Evolutionary conservation across 2,797 vertebrate species (phyloP).

Genomic region (Margarornis squamiger): DNA sequence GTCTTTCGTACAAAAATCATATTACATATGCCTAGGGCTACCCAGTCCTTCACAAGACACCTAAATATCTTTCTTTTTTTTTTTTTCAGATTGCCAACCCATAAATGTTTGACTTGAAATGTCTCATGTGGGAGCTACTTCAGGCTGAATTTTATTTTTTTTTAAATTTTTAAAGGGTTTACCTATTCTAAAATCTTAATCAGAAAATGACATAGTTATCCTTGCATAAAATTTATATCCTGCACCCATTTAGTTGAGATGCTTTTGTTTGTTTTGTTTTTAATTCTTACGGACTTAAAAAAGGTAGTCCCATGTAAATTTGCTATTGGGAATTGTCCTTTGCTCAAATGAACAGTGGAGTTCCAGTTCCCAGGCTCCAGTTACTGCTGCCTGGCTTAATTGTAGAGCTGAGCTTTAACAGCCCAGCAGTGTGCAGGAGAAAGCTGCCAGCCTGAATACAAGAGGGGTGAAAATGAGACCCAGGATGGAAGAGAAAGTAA

Average conservation of each 20-base stretch:
- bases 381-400: neutral
- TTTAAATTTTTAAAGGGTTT: neutral
- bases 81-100: neutral
- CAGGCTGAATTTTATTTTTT: neutral
- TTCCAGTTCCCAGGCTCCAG: neutral
- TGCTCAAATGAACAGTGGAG: neutral
- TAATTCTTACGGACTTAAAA: neutral
- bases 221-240: neutral
- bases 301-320: neutral
- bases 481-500: neutral
- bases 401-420: neutral
- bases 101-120: neutral
- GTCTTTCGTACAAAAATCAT: neutral
- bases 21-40: neutral
- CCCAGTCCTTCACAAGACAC: neutral
- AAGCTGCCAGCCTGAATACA: neutral
- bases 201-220: neutral
- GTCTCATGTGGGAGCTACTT: neutral
- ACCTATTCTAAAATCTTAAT: neutral
- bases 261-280: neutral
- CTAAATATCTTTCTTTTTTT: too few relatives aligned
- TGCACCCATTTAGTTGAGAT: neutral
- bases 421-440: neutral
- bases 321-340: neutral
- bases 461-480: neutral